A percentile compares a stretch with the other conserved stretches of the same genome.
phyloP scores from a whole-genome alignment of 1,140 invertebrate genomes.

The Solenopsis invicta region DNA sequence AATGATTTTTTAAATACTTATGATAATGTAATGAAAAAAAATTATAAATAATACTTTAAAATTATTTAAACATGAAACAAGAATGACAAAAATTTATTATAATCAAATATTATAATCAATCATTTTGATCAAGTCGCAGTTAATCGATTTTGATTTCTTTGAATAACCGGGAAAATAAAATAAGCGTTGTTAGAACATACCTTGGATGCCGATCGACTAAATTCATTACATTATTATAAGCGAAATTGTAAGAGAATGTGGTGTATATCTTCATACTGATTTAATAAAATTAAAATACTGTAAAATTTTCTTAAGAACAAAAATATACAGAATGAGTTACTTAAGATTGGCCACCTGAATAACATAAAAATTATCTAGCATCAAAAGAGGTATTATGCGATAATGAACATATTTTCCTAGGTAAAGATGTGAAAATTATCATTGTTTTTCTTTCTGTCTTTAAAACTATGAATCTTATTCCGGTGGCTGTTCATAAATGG shows the following conservation, averaged over 20 bases:
- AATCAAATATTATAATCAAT: conserved; percentile 53
- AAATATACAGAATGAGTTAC: background rate
- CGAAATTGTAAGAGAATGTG: conserved; percentile 33
- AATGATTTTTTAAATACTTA: background rate
- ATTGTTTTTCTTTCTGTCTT: too few species aligned
- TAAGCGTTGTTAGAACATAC: conserved; percentile 76
- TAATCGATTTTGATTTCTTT: conserved; percentile 76
- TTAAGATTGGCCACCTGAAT: too few species aligned
- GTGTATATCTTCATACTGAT: conserved; percentile 61
- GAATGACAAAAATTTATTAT: background rate
- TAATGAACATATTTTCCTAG: too few species aligned
- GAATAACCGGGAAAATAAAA: conserved; percentile 75
- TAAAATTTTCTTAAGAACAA: background rate
- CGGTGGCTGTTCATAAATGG: too few species aligned
- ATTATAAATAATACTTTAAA: background rate
- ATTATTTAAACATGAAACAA: background rate
- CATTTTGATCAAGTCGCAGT: conserved; percentile 62
- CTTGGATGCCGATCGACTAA: conserved; percentile 73
- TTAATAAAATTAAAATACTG: conserved; percentile 62
- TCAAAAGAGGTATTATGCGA: too few species aligned
- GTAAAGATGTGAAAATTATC: too few species aligned
- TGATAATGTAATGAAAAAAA: conserved; percentile 1
- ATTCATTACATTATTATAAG: conserved; percentile 74
- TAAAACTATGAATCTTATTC: too few species aligned
- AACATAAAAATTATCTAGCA: too few species aligned